Evolutionary conservation across 2,888 invertebrate species (phyloP), one percentile per base, ranked within the genome.

Genomic region (Caenorhabditis uteleia): DNA sequence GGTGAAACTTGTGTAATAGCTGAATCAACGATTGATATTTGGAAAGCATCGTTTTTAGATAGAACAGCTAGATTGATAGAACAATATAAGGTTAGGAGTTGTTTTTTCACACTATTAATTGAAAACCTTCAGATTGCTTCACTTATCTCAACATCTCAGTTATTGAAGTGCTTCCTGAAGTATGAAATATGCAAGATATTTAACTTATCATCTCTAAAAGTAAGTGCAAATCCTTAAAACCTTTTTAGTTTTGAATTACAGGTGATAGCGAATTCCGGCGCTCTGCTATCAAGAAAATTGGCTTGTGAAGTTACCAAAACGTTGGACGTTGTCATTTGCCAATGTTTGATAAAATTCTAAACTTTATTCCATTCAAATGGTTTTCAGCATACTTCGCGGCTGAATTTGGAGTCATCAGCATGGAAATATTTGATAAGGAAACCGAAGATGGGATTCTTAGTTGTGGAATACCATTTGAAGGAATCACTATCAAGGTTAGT

Each of bases 161-260:
- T 71, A 7, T 45, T 71, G 14, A 61, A 59, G 48, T 66, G 68
- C 36, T 68, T 71, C 25, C 45, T 61, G 14, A 71, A 70, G 40
- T 71, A 71, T 26, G 68, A 68, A 46, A 49, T 68, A 20, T 49
- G 66, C 10, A 68, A 66, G 14, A 51, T 71, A 31, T 71, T 62
- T 38, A 21, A 71, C 20, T 36, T 68, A 23, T 43, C 38, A 20
- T 68, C 65, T 14, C 29, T 70, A 6, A 58, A 70, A 43, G 69
- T 69, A 16, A 47, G 67, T 21, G 27, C 16, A 14, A 51, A 25
- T n/a, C n/a, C n/a, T n/a, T n/a, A n/a, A n/a, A n/a, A n/a, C n/a
- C n/a, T 48, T 45, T 45, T 12, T 40, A 6, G 6, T 8, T 36
- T 14, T n/a, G 14, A 5, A 18, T 42, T 3, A 6, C n/a, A n/a